Percentiles rank a stretch among this genome's conserved stretches.
Evolutionary conservation across 2,113 vertebrate genomes (phyloP).

Genomic region (Arizona elegans): DNA sequence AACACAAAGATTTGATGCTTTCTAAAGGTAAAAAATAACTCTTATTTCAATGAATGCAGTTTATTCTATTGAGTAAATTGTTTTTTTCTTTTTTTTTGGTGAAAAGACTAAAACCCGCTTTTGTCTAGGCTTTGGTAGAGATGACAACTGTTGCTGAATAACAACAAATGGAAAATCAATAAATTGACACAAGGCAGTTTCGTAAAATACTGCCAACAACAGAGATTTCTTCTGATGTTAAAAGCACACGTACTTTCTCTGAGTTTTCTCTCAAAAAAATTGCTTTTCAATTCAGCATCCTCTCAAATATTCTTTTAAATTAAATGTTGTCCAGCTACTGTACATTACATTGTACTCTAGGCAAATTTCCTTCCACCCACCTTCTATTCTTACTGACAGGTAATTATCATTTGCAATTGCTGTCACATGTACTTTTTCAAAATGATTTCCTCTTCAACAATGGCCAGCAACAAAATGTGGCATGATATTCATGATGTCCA

Average conservation of each 20-base stretch:
- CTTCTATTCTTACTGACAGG: not conserved
- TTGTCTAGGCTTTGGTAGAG: conserved; percentile 26
- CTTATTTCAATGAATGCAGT: not conserved
- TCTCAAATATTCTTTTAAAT: conserved; percentile 14
- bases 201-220: not conserved
- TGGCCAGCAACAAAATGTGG: not conserved
- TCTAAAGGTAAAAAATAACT: not conserved
- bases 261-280: conserved; percentile 1
- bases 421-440: not conserved
- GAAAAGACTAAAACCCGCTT: not conserved
- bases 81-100: not conserved
- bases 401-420: conserved; percentile 3
- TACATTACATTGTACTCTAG: not conserved
- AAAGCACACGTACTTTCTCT: not conserved
- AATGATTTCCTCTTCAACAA: not conserved
- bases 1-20: conserved; percentile 5
- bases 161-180: conserved; percentile 23
- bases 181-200: conserved; percentile 11
- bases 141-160: conserved; percentile 24
- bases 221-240: not conserved
- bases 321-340: not conserved
- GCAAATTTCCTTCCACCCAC: not conserved
- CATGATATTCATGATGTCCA: not conserved
- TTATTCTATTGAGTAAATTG: conserved; percentile 26
- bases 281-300: conserved; percentile 37